Conservation (phyloP, 2,113 vertebrate genomes). For the Trichomycterus rosablanca region DNA sequence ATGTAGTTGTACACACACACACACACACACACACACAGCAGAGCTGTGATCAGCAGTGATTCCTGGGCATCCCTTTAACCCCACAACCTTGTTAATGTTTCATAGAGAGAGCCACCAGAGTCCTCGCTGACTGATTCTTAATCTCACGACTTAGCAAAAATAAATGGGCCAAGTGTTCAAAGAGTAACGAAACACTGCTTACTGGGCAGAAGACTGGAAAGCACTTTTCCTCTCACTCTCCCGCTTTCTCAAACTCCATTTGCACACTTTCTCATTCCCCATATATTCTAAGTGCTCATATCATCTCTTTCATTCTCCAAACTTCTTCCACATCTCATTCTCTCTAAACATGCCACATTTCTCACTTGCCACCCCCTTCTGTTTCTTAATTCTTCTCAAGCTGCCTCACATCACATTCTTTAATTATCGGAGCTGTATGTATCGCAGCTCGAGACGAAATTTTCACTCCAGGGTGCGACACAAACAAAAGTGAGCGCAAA, state of each 20-base stretch:
- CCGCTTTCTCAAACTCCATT: background rate
- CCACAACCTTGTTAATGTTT: conserved; percentile 51
- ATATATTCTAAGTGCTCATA: background rate
- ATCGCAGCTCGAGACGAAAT: too few relatives aligned
- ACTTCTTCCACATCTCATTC: background rate
- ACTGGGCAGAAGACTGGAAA: conserved; percentile 40
- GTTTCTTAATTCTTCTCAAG: conserved; percentile 1
- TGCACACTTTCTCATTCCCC: conserved; percentile 18
- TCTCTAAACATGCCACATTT: conserved; percentile 4
- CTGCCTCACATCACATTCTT: conserved; percentile 23
- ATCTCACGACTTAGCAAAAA: conserved; percentile 53
- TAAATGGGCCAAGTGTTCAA: conserved; percentile 52
- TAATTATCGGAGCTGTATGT: too few relatives aligned
- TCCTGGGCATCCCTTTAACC: conserved; percentile 47
- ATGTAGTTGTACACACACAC: too few relatives aligned
- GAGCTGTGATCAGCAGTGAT: conserved; percentile 41
- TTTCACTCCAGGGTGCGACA: too few relatives aligned
- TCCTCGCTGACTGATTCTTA: conserved; percentile 39
- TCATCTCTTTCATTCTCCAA: background rate
- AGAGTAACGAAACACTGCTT: conserved; percentile 48
- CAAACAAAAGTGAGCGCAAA: too few relatives aligned
- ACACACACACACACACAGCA: too few relatives aligned
- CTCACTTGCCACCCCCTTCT: conserved; percentile 2
- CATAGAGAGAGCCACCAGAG: conserved; percentile 48
- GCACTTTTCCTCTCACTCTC: conserved; percentile 43